Evolutionary conservation across 2,113 vertebrate genomes (phyloP), one percentile per base, ranked within the genome.

Genomic region (rabbit (Oryctolagus cuniculus)): DNA sequence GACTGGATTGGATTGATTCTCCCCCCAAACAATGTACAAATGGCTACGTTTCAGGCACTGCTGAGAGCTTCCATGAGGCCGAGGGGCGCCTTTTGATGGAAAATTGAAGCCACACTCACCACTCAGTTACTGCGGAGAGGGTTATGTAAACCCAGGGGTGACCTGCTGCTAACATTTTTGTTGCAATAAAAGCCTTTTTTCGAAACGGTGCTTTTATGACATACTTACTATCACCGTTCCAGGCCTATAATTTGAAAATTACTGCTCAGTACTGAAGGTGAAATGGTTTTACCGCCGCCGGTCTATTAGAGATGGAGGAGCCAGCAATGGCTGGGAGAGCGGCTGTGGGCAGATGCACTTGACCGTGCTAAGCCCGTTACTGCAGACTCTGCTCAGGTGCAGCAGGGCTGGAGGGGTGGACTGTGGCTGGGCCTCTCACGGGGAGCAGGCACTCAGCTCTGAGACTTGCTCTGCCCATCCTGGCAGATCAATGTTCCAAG

Each of bases 241-340:
- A 96, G 91, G 91, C 69, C 88, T 7, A 4, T 96, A 93, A 96
- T 98, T 98, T 97, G 85, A 96, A 96, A 93, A 98, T 97, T 93
- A 95, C 87, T 85, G 80, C 95, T 95, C 72, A 91, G 79, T 96
- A 34, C 66, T n/a, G 87, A 96, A 95, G 95, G 44, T 29, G 0
- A 97, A 98, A 95, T 94, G 70, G 93, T 97, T 98, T 98, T 97
- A 87, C 89, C 94, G 87, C 94, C 36, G 25, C 8, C 19, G 72
- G 61, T 70, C 91, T 94, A 92, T 98, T 98, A 96, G 94, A 95
- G 75, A 36, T 96, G 95, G 96, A 92, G 95, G 90, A 97, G 75
- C 73, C 78, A 93, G 67, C 81, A 84, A 34, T 87, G 77, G 74
- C 96, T 95, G 90, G 94, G 90, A 67, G 95, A 92, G 74, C n/a